Percentiles rank a stretch among this genome's conserved stretches.
Evolutionary conservation across 2,113 vertebrate genomes (phyloP).

Genomic region (Ammodytes marinus): DNA sequence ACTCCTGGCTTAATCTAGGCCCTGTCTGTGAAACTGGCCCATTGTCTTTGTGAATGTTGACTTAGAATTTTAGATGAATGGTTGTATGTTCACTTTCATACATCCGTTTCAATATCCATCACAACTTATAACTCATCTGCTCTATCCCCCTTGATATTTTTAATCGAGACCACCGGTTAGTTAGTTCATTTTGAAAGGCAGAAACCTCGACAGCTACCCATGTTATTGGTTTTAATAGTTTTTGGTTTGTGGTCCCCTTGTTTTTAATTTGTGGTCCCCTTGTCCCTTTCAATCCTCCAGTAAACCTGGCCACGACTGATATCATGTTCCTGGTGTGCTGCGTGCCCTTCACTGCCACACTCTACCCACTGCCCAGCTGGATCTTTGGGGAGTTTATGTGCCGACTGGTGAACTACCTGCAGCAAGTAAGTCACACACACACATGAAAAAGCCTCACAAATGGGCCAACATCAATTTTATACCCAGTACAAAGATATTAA

Average conservation of each 20-base stretch:
- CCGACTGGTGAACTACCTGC: constrained; percentile 80
- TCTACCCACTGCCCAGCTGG: constrained; percentile 85
- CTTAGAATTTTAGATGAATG: background rate
- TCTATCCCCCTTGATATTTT: background rate
- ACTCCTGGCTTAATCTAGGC: no score
- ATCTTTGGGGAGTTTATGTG: constrained; percentile 85
- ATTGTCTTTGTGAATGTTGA: background rate
- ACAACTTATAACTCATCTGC: background rate
- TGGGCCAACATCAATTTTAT: no score
- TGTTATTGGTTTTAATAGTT: background rate
- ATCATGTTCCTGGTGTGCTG: constrained; percentile 84
- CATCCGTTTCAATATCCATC: background rate
- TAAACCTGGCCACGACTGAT: constrained; percentile 81
- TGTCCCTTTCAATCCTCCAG: constrained; percentile 42
- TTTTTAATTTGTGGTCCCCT: background rate
- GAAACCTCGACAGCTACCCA: background rate
- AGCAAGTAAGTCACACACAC: constrained; percentile 70
- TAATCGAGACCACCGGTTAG: background rate
- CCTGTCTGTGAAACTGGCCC: no score
- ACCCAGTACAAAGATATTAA: no score
- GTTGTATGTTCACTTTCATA: no score
- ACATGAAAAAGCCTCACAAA: background rate
- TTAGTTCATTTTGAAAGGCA: background rate
- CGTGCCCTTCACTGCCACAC: constrained; percentile 83
- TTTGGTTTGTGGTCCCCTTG: background rate